Conservation (phyloP, 92 coral and sea anemone genomes). For the Paragorgia papillata region DNA sequence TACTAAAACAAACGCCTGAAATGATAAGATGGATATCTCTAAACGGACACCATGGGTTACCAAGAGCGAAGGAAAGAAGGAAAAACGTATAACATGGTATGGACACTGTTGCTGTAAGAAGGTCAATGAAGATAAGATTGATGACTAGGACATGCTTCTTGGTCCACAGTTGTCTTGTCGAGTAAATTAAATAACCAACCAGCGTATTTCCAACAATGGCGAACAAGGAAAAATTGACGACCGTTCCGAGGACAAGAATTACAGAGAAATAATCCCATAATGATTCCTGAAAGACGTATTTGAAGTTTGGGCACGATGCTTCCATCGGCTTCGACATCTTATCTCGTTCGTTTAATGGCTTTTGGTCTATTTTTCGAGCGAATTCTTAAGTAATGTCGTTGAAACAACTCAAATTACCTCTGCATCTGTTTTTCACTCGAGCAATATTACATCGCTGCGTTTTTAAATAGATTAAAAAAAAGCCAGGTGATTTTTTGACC, state of each 20-base stretch:
- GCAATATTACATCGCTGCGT: too few relatives aligned
- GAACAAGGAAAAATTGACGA: conserved; percentile 7
- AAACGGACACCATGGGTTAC: neutral
- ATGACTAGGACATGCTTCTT: neutral
- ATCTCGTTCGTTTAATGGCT: neutral
- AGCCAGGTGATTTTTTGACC: too few relatives aligned
- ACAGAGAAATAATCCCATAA: neutral
- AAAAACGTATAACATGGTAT: neutral
- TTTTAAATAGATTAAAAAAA: too few relatives aligned
- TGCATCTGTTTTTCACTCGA: too few relatives aligned
- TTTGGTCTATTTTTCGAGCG: neutral
- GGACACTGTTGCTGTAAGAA: neutral
- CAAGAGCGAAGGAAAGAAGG: neutral
- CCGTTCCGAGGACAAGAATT: neutral
- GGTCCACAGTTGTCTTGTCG: conserved; percentile 16
- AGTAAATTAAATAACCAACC: conserved; percentile 8
- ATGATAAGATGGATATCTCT: neutral
- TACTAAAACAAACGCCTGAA: neutral
- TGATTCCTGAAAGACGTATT: neutral
- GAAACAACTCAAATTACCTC: too few relatives aligned
- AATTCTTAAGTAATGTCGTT: too few relatives aligned
- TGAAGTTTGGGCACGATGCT: neutral
- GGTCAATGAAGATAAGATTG: neutral
- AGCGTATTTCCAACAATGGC: neutral
- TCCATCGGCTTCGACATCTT: neutral